phyloP scores from a whole-genome alignment of 2,797 vertebrate genomes.

The Diplodus puntazzo region DNA sequence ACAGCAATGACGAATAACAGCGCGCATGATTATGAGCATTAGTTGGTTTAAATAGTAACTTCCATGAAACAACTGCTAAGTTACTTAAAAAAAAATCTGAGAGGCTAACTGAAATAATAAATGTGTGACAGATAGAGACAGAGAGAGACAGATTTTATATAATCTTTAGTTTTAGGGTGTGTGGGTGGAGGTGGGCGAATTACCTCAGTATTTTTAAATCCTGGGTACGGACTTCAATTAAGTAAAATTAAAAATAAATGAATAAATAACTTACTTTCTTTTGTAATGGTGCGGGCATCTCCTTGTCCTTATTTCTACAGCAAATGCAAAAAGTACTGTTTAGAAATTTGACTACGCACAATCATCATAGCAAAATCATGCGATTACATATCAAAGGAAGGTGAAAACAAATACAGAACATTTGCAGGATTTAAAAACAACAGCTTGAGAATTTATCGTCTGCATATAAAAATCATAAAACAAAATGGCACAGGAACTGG shows the following conservation, averaged over 20 bases:
- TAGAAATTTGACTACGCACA: neutral
- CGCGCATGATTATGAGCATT: neutral
- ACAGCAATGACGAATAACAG: neutral
- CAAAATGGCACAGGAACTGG: neutral
- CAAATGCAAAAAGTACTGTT: neutral
- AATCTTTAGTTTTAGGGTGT: neutral
- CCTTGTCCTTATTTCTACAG: conserved; percentile 79
- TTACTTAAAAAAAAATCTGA: neutral
- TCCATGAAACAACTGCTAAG: neutral
- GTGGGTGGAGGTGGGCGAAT: neutral
- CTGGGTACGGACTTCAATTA: accelerated
- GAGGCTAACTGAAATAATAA: neutral
- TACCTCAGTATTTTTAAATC: neutral
- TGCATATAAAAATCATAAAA: neutral
- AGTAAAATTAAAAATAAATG: neutral
- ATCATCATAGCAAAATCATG: neutral
- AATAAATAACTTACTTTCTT: conserved; percentile 75
- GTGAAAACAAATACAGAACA: accelerated
- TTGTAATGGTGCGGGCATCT: conserved; percentile 87
- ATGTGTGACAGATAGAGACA: neutral
- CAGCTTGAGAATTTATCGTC: neutral
- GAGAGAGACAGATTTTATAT: too few relatives aligned
- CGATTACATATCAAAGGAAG: neutral
- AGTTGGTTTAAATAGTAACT: neutral
- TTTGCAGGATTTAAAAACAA: neutral